A percentile compares a stretch with the other conserved stretches of the same genome.
Evolutionary conservation across 2,113 vertebrate species (phyloP).

Genomic region (cat (Felis catus)): F.catus_Fca126_mat1.0 CM031412.1:73519001-73519500

Average conservation of each 20-base stretch:
- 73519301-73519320: neutral
- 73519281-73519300: rapidly evolving
- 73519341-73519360: neutral
- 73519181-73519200: neutral
- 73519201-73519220: neutral
- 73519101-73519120: neutral
- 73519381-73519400: neutral
- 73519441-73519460: neutral
- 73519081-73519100: neutral
- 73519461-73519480: neutral
- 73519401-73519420: neutral
- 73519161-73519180: neutral
- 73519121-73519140: neutral
- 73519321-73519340: neutral
- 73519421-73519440: neutral
- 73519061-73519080: neutral
- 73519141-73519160: neutral
- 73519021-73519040: neutral
- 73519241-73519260: neutral
- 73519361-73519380: neutral
- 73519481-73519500: neutral
- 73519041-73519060: neutral
- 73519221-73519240: neutral
- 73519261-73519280: neutral
- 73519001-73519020: neutral